Conservation (phyloP, 2,888 invertebrate species). For the Parochlus steinenii region DNA sequence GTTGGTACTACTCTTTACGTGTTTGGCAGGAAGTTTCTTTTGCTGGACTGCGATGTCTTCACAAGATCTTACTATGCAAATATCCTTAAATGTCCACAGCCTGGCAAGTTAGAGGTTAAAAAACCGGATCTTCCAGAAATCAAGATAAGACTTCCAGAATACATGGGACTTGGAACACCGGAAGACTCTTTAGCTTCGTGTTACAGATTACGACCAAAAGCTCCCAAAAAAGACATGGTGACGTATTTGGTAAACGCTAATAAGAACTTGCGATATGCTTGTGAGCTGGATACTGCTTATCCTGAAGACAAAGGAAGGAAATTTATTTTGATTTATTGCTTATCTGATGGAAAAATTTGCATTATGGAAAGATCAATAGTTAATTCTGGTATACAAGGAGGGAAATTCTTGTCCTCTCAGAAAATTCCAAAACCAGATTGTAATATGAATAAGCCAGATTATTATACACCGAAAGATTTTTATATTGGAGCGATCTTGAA, state of each 20-base stretch:
- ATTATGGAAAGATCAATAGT: constrained; percentile 54
- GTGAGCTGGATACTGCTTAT: constrained; percentile 57
- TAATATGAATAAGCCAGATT: constrained; percentile 50
- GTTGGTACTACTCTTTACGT: constrained; percentile 56
- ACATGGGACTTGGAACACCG: constrained; percentile 41
- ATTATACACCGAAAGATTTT: constrained; percentile 64
- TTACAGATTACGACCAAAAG: constrained; percentile 48
- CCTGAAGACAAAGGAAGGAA: constrained; percentile 60
- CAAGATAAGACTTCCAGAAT: constrained; percentile 15
- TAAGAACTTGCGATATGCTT: constrained; percentile 56
- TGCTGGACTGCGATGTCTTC: constrained; percentile 65
- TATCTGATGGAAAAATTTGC: constrained; percentile 57
- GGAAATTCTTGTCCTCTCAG: constrained; percentile 53
- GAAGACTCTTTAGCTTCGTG: constrained; percentile 65
- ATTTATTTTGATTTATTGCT: constrained; percentile 59
- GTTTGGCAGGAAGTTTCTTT: constrained; percentile 50
- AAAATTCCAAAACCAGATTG: constrained; percentile 51
- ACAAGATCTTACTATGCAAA: constrained; percentile 57
- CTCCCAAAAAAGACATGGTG: constrained; percentile 57
- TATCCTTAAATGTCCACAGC: constrained; percentile 17
- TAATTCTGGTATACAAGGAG: constrained; percentile 61
- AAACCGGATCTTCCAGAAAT: constrained; percentile 18
- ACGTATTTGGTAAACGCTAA: constrained; percentile 56
- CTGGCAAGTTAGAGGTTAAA: constrained; percentile 23
- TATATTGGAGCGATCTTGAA: constrained; percentile 41